Conservation (phyloP, 2,888 invertebrate species). For the Anthophora plumipes region DNA sequence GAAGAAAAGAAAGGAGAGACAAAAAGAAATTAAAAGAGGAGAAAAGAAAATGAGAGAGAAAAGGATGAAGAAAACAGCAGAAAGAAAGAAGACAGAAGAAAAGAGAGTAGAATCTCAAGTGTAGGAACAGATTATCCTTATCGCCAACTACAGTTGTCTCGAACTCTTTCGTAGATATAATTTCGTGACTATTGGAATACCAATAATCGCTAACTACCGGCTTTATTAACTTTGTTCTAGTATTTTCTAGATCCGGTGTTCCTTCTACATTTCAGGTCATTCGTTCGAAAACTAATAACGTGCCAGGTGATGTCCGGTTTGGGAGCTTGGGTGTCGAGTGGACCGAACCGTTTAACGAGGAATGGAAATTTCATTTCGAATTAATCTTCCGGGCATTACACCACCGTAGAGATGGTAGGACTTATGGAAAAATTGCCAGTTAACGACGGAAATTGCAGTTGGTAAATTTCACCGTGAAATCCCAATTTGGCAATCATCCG, state of each 20-base stretch:
- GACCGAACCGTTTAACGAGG: conserved; percentile 42
- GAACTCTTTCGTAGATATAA: not conserved
- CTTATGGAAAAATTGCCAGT: conserved; percentile 45
- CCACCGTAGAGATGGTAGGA: not conserved
- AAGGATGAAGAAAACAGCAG: not conserved
- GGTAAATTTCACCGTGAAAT: conserved; percentile 5
- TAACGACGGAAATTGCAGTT: conserved; percentile 35
- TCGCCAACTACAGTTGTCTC: conserved; percentile 13
- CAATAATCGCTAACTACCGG: conserved; percentile 30
- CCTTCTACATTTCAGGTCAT: not conserved
- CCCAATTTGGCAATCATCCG: conserved; percentile 6
- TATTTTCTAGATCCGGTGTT: not conserved
- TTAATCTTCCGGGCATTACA: conserved; percentile 52
- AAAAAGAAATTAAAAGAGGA: too few species aligned
- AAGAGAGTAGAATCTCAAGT: conserved; percentile 18
- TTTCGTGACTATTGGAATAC: conserved; percentile 5
- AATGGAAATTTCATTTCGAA: conserved; percentile 52
- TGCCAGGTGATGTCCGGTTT: conserved; percentile 56
- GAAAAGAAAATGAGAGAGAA: not conserved
- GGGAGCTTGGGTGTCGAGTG: not conserved
- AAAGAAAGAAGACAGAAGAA: not conserved
- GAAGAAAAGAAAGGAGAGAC: too few species aligned
- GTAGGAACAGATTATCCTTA: conserved; percentile 22
- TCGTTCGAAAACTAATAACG: conserved; percentile 57
- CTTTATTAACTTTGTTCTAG: conserved; percentile 28